Evolutionary conservation across 2,113 vertebrate species (phyloP), one percentile per base, ranked within the genome.

Genomic region (Pseudois nayaur): DNA sequence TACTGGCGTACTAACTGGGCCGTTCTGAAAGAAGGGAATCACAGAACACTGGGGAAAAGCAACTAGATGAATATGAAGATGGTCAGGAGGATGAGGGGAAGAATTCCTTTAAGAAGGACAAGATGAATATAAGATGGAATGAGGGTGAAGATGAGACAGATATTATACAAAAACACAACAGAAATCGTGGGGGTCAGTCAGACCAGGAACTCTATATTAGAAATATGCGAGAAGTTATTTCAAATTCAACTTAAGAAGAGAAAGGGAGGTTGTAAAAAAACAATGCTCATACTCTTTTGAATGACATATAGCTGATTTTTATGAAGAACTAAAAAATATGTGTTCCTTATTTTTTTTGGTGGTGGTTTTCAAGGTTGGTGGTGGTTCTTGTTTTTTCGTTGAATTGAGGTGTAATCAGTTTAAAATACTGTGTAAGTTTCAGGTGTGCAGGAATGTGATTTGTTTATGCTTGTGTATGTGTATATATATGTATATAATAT

Each of bases 251-350:
- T 36, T 84, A 45, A 1, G 43, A 92, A 81, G 97, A 95, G 33
- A 94, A 94, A 52, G 71, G 83, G 33, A 97, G 90, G 95, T 96
- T 23, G 48, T 83, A 2, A 85, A 96, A 96, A 97, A 97, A 97
- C 57, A 88, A 91, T 88, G 87, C 12, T 71, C 95, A 94, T 83
- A 91, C 92, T 57, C 92, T 55, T 96, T 98, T 59, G 90, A 98
- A 29, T 99, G 98, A 60, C 60, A 98, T 96, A 98, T 98, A 95
- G 89, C 78, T 98, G 98, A 92, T 21, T 91, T 96, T 84, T 97
- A 71, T 86, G 98, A 99, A 97, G 16, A 21, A 31, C 50, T 93
- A 92, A 97, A 87, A 97, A 98, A 97, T 97, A 97, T 78, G 14
- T 83, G 94, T n/a, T 13, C 1, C 4, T 64, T 2, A 0, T 2